These are phyloP conservation scores for Setophaga coronata DNA, from an alignment of 2,113 vertebrate species.

Conservation along the genomic window DNA sequence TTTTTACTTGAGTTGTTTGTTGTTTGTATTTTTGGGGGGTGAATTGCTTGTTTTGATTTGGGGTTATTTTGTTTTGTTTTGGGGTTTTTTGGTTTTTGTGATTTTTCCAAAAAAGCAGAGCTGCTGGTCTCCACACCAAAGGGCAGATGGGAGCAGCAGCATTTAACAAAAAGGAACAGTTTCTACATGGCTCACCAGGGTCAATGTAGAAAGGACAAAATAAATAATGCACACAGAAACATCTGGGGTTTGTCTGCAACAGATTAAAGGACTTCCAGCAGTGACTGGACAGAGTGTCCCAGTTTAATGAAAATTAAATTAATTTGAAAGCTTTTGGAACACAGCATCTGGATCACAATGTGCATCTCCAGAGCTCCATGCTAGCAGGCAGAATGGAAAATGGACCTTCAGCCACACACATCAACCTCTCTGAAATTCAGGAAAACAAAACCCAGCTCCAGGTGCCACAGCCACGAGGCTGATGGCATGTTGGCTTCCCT, in stretches of 20 bases:
- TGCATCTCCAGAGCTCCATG: neutral
- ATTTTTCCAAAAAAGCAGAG: neutral
- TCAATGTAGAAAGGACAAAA: neutral
- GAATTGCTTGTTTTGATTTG: neutral
- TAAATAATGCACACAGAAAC: neutral
- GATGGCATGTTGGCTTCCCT: neutral
- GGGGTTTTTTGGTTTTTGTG: neutral
- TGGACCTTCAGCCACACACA: neutral
- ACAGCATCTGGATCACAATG: neutral
- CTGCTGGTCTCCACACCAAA: neutral
- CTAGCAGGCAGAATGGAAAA: neutral
- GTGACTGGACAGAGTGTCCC: neutral
- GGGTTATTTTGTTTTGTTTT: neutral
- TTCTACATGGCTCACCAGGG: neutral
- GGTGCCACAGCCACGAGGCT: accelerated
- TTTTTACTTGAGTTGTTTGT: neutral
- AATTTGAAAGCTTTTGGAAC: neutral
- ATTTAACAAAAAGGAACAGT: neutral
- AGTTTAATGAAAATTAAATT: neutral
- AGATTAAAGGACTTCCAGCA: neutral
- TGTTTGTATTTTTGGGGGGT: neutral
- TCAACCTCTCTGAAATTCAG: neutral
- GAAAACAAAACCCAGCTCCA: neutral
- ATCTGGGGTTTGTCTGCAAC: neutral
- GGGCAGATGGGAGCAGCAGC: neutral